Evolutionary conservation across 2,888 invertebrate genomes (phyloP), one percentile per base, ranked within the genome.

Genomic region (Rhingia campestris): DNA sequence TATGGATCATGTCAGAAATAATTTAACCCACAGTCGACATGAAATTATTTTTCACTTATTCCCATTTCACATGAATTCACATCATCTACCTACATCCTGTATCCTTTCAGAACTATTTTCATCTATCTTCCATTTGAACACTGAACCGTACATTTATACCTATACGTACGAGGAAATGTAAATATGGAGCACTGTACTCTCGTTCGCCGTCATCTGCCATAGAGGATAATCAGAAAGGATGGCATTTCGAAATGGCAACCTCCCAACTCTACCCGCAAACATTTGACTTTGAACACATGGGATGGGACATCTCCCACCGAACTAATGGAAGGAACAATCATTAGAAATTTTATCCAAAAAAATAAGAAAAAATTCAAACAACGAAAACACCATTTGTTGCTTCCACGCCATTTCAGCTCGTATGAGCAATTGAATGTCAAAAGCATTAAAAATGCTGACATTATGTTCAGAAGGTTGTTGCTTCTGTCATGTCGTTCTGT

Each of bases 361-460:
- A n/a, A 6, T 12, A 43, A 43, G 12, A 43, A 45, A 45, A 45
- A 56, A 33, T 10, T 45, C 9, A 32, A 43, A 9, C 41, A 43
- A 51, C 14, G 39, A 5, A 4, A 12, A 41, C 43, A 30, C 72
- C 72, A 72, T 61, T 51, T 72, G 72, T 72, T 72, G 59, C 58
- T 72, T 72, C 61, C 58, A 72, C 51, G 9, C 58, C 72, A 72
- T 72, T 72, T 51, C 41, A 41, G 39, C 30, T 69, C 22, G 22
- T 12, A 47, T 47, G 12, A 69, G 30, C 37, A 47, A 61, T 49
- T 61, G 33, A 39, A 49, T 59, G 51, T 54, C 43, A 45, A 30
- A 45, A 45, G 63, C 30, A 45, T 63, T 73, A 73, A 61, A 61
- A 73, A 73, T 73, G 41, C 45, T 63, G 22, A 53, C 53, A 73